phyloP scores from a whole-genome alignment of 2,888 invertebrate genomes.

The Noctua janthe region DNA sequence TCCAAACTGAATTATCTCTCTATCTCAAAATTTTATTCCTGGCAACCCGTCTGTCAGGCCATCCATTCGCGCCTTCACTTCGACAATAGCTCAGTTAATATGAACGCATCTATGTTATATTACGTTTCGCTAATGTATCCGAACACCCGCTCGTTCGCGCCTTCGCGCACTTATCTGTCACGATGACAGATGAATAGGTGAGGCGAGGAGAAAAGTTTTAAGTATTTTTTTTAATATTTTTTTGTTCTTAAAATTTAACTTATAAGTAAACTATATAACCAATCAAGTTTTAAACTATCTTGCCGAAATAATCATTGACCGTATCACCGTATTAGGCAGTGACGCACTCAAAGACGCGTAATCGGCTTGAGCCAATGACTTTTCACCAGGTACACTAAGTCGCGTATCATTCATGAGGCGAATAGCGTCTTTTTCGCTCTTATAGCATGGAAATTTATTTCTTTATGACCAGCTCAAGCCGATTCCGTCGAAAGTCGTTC shows the following conservation, averaged over 20 bases:
- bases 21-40: conserved; percentile 11
- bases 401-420: not conserved
- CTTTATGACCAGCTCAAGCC: no score
- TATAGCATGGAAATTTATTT: no score
- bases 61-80: conserved; percentile 63
- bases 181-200: conserved; percentile 81
- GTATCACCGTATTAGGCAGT: not conserved
- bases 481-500: no score
- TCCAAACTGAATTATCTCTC: not conserved
- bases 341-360: not conserved
- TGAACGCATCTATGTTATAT: conserved; percentile 67
- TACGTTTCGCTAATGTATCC: conserved; percentile 76
- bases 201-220: conserved; percentile 68
- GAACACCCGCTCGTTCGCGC: conserved; percentile 66
- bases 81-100: conserved; percentile 64
- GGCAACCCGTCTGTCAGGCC: conserved; percentile 51
- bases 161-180: conserved; percentile 78
- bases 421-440: not conserved
- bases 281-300: not conserved
- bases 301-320: no score
- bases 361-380: no score
- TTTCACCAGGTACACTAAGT: not conserved
- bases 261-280: not conserved
- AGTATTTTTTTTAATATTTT: not conserved
- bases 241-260: not conserved